Evolutionary conservation across 35 echinoderm and acorn worm species (phyloP).

Genomic region (Strongylocentrotus purpuratus): DNA sequence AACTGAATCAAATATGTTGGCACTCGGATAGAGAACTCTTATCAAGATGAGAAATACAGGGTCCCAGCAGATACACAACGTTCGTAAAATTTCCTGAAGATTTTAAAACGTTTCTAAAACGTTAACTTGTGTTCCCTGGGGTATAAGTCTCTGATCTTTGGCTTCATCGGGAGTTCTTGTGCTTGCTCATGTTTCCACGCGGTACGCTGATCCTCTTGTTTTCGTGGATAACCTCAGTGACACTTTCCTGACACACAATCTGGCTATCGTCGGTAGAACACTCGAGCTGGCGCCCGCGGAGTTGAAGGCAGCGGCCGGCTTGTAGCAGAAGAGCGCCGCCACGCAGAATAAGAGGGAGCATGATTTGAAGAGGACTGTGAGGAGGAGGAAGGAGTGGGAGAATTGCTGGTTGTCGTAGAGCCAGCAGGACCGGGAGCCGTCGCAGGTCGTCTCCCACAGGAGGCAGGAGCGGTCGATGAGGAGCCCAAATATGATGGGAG

Average conservation of each 20-base stretch:
- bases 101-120: no score
- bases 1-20: no score
- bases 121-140: no score
- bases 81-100: no score
- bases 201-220: not conserved
- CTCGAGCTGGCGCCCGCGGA: not conserved
- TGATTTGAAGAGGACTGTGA: conserved; percentile 57
- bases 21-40: no score
- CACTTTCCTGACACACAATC: not conserved
- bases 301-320: conserved; percentile 17
- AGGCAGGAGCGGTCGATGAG: conserved; percentile 81
- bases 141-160: no score
- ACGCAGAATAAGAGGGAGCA: conserved; percentile 53
- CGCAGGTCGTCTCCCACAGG: conserved; percentile 75
- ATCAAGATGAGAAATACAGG: no score
- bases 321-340: conserved; percentile 65
- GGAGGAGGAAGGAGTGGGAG: conserved; percentile 54
- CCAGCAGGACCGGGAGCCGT: conserved; percentile 72
- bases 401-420: conserved; percentile 74
- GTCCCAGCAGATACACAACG: no score
- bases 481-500: conserved; percentile 74
- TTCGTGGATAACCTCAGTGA: not conserved
- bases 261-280: not conserved
- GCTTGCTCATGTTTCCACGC: not conserved
- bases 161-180: no score